Base-by-base conservation (phyloP, 1,140 invertebrate species). In the Pteromalus puparum region DNA sequence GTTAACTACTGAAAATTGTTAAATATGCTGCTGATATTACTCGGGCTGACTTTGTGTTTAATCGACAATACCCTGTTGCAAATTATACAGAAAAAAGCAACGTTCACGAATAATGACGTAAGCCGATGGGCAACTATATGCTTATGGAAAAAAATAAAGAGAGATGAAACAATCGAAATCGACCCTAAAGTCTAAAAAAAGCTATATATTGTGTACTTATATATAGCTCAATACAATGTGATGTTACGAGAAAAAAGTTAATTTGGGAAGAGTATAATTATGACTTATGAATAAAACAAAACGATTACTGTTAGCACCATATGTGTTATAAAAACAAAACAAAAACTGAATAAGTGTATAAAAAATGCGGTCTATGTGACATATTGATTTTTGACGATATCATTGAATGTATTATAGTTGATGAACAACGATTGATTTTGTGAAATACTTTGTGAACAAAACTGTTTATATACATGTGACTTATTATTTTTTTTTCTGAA, bases 11-110 rank as follows among this genome's bases (percentile, higher is more conserved):
- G 3, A 67, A 30, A 6, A 13, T n/a, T 48, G 48, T 48, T 68
- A 12, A 68, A 79, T 42, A 80, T 24, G 15, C 24, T 53, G 61
- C 34, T 84, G 12, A 61, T 76, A 85, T 85, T 85, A 85, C 68
- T 77, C 73, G 79, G 73, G 30, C 61, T 81, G 79, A 77, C 83
- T 77, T 85, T 81, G n/a, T 81, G 74, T 77, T 85, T 68, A 81
- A 15, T 81, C 12, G 83, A 85, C 83, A 85, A 85, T 85, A 85
- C 46, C 34, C 24, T 38, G 65, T 81, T 84, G 67, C 34, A 68
- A 84, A 67, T 61, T 61, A n/a, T 61, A n/a, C 18, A 46, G 1
- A 38, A 65, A 46, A 34, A 46, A 84, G 48, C n/a, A 79, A 79
- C 67, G 13, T n/a, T 53, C n/a, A 15, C 15, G 18, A 77, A 82